These are phyloP conservation scores for Drosophila affinis DNA, from an alignment of 2,888 invertebrate genomes.

Conservation along the genomic window DNA sequence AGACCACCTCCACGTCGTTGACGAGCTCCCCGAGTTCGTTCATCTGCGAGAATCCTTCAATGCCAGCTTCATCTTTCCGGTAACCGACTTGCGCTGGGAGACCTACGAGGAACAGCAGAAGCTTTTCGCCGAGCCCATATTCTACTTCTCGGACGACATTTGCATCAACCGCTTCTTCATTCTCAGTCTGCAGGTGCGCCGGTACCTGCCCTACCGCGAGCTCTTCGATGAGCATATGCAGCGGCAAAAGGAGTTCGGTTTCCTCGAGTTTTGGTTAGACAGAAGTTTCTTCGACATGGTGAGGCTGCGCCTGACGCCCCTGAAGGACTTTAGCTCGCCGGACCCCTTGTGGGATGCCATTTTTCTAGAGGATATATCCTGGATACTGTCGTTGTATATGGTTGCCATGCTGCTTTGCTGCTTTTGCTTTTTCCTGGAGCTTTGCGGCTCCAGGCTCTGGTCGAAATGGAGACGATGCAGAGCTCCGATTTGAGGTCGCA, in stretches of 20 bases:
- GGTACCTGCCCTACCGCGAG: conserved; percentile 53
- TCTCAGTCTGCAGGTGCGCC: conserved; percentile 44
- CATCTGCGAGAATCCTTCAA: conserved; percentile 45
- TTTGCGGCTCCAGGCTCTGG: not conserved
- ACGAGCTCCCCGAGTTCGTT: conserved; percentile 19
- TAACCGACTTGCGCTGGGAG: conserved; percentile 42
- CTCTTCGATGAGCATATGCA: conserved; percentile 55
- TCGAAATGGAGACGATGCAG: conserved; percentile 5
- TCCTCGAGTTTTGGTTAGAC: conserved; percentile 37
- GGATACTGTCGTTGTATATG: conserved; percentile 40
- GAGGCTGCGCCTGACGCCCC: not conserved
- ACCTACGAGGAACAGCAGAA: conserved; percentile 58
- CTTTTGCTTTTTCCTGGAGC: conserved; percentile 43
- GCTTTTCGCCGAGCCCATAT: conserved; percentile 41
- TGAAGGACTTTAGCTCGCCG: conserved; percentile 42
- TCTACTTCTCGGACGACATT: conserved; percentile 50
- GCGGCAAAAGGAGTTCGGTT: conserved; percentile 39
- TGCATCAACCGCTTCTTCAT: conserved; percentile 35
- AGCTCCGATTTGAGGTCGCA: not conserved
- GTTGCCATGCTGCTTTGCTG: conserved; percentile 11
- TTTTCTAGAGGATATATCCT: conserved; percentile 39
- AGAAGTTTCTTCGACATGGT: conserved; percentile 56
- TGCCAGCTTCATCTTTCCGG: conserved; percentile 48
- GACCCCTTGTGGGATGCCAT: not conserved
- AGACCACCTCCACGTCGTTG: not conserved